phyloP scores from a whole-genome alignment of 2,888 invertebrate species.

The Eulithis testata region DNA sequence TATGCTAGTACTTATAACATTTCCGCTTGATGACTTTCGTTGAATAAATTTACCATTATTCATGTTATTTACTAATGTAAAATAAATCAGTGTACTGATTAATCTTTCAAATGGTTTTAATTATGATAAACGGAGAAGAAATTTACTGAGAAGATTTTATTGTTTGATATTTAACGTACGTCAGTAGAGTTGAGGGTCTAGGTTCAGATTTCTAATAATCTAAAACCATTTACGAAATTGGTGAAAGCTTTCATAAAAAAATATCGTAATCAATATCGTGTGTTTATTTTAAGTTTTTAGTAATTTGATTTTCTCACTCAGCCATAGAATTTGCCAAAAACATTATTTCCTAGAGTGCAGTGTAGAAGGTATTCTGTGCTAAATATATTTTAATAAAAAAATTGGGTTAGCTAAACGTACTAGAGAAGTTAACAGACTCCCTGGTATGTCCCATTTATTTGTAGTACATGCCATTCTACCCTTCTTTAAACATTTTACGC shows the following conservation, averaged over 20 bases:
- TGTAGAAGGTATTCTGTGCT: no score
- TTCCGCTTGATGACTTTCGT: constrained; percentile 34
- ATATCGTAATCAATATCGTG: background rate
- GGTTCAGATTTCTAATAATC: constrained; percentile 15
- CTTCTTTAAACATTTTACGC: no score
- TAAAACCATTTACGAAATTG: constrained; percentile 16
- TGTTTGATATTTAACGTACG: constrained; percentile 8
- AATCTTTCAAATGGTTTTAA: constrained; percentile 10
- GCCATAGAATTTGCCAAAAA: no score
- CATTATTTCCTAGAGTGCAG: no score
- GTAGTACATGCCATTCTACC: no score
- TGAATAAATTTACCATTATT: constrained; percentile 30
- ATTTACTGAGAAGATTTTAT: background rate
- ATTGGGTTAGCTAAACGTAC: no score
- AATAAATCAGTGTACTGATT: constrained; percentile 2
- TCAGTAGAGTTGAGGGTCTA: constrained; percentile 8
- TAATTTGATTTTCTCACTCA: no score
- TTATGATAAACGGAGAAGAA: constrained; percentile 6
- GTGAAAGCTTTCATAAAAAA: constrained; percentile 13
- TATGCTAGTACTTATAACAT: constrained; percentile 7
- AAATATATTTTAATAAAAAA: no score
- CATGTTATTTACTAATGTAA: constrained; percentile 10
- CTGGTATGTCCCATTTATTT: no score
- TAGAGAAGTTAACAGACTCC: no score
- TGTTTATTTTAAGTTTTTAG: no score